Percentiles rank a stretch among this genome's conserved stretches.
These are phyloP conservation scores for Camarhynchus parvulus DNA, from an alignment of 2,113 vertebrate species.

Conservation along the genomic window DNA sequence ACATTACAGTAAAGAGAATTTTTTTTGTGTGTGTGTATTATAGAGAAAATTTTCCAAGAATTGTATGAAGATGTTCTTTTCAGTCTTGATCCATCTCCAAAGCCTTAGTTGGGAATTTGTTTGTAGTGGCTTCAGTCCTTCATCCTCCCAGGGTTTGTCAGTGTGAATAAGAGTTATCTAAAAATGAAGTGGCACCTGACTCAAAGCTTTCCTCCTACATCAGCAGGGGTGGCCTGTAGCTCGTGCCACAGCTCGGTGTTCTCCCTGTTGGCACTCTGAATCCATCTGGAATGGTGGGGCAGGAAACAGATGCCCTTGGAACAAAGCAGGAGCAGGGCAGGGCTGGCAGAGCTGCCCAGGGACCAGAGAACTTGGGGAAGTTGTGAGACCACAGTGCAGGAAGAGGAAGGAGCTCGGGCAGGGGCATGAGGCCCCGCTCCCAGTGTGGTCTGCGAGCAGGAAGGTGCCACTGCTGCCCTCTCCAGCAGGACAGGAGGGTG, in stretches of 20 bases:
- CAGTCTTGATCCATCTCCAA: not conserved
- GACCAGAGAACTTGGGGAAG: not conserved
- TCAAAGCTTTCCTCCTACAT: not conserved
- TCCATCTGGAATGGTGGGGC: accelerated
- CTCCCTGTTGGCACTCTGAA: not conserved
- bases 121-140: not conserved
- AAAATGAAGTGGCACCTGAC: not conserved
- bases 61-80: not conserved
- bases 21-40: not conserved
- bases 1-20: not conserved
- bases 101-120: accelerated
- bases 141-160: not conserved
- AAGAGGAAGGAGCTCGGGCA: not conserved
- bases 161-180: not conserved
- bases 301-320: not conserved
- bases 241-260: accelerated
- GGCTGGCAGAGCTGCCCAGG: not conserved
- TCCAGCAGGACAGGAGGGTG: not conserved
- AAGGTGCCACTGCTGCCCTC: not conserved
- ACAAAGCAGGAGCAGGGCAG: not conserved
- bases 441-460: accelerated
- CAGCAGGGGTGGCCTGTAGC: not conserved
- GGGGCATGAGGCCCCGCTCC: accelerated
- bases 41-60: not conserved
- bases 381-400: accelerated